These are phyloP conservation scores for Oxycera nigricornis DNA, from an alignment of 2,888 invertebrate species.

Conservation along the genomic window DNA sequence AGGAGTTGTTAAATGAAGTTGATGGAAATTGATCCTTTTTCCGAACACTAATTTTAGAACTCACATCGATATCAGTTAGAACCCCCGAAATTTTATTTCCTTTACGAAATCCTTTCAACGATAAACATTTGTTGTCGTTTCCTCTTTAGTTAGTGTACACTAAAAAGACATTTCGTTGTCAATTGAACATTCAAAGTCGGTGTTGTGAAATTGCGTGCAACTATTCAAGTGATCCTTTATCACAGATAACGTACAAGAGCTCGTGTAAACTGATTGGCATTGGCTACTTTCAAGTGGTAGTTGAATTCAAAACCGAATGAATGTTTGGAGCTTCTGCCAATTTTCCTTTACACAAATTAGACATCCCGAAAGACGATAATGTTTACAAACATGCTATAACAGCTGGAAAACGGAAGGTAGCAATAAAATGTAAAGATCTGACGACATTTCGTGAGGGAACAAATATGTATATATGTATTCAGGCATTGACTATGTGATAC, in stretches of 20 bases:
- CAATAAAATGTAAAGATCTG: not conserved
- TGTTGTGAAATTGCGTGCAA: slow-evolving; percentile 36
- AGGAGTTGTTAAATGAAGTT: no score
- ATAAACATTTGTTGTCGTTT: not conserved
- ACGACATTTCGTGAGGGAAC: no score
- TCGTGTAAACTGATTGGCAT: slow-evolving; percentile 28
- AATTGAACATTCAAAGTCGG: slow-evolving; percentile 25
- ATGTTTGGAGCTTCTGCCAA: slow-evolving; percentile 20
- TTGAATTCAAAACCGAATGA: not conserved
- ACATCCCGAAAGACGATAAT: slow-evolving; percentile 28
- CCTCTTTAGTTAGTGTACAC: not conserved
- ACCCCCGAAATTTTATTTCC: not conserved
- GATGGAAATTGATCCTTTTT: no score
- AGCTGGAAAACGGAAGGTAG: slow-evolving; percentile 15
- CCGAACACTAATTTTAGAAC: no score
- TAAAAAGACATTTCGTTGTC: slow-evolving; percentile 35
- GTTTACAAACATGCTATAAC: not conserved
- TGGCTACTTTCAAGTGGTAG: not conserved
- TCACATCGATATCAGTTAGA: not conserved
- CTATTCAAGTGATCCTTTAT: slow-evolving; percentile 33
- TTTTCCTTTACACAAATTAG: slow-evolving; percentile 27
- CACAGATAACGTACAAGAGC: slow-evolving; percentile 28
- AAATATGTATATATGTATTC: no score
- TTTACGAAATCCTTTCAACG: not conserved
- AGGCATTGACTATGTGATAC: no score